Conservation (phyloP, 2,888 invertebrate species). For the Leucophenga maculata region DNA sequence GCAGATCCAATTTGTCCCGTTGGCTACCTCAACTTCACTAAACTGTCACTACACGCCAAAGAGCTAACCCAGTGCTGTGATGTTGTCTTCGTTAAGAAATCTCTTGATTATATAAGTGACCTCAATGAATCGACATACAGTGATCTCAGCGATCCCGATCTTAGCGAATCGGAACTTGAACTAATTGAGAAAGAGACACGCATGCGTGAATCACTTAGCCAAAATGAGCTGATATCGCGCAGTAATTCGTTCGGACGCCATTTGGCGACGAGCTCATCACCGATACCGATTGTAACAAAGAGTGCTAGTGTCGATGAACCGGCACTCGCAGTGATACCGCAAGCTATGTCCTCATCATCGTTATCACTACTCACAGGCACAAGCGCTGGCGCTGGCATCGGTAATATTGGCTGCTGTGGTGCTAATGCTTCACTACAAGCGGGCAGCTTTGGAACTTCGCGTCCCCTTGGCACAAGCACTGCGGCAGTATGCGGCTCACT, state of each 20-base stretch:
- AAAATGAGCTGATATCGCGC: slow-evolving; percentile 71
- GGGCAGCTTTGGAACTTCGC: slow-evolving; percentile 51
- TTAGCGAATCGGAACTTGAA: slow-evolving; percentile 78
- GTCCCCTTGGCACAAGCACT: slow-evolving; percentile 64
- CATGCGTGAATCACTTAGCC: slow-evolving; percentile 71
- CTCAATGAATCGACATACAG: slow-evolving; percentile 78
- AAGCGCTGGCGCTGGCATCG: slow-evolving; percentile 36
- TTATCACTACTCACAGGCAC: slow-evolving; percentile 30
- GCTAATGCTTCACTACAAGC: slow-evolving; percentile 49
- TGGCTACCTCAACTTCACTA: slow-evolving; percentile 91
- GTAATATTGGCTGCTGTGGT: neutral
- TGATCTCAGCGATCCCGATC: slow-evolving; percentile 78
- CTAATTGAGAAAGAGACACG: slow-evolving; percentile 74
- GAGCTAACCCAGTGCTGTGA: slow-evolving; percentile 66
- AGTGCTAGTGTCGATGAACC: slow-evolving; percentile 72
- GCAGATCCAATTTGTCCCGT: slow-evolving; percentile 95
- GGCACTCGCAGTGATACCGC: slow-evolving; percentile 38
- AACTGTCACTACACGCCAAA: slow-evolving; percentile 84
- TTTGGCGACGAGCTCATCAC: slow-evolving; percentile 68
- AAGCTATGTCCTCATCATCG: slow-evolving; percentile 3
- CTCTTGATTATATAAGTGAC: slow-evolving; percentile 77
- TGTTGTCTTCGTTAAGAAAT: slow-evolving; percentile 74
- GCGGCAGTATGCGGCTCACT: slow-evolving; percentile 69
- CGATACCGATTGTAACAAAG: slow-evolving; percentile 72
- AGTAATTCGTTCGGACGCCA: slow-evolving; percentile 71